Evolutionary conservation across 2,797 vertebrate genomes (phyloP), one percentile per base, ranked within the genome.

Genomic region (Callimico goeldii): DNA sequence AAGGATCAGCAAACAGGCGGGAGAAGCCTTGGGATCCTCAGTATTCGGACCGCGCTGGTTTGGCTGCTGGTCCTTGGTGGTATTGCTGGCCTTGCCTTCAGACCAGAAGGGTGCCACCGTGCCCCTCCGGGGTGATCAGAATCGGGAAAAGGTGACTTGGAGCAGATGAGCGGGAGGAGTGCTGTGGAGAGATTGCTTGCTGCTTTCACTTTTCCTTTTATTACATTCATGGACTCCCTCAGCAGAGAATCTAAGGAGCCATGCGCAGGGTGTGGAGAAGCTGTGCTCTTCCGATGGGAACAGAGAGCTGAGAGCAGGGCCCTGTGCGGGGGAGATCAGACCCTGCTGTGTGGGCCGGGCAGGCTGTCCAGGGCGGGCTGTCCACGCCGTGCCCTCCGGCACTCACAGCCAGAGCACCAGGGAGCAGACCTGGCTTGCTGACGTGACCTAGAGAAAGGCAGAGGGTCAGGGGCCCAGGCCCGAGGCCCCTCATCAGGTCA

Each of bases 331-430:
- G 22, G 36, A 41, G 36, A 41, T 19, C 46, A 3, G 1, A 19
- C 39, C 19, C 46, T 19, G 61, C 48, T 3, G 1, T 1, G 26
- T 8, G 36, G 55, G 22, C 26, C 5, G 2, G n/a, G 41, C 19
- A 26, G 1, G 12, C 61, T 50, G 28, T 0, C 0, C 19, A 12
- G 1, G 30, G 14, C 0, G 0, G 7, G 33, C 48, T 52, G 14
- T 41, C n/a, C 28, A 1, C 28, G 15, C 61, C 15, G 15, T 3
- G 30, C 75, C 55, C 39, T 0, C 0, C 22, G 4, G 52, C 17
- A 13, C 55, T 1, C 7, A 36, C 1, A 3, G 30, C 22, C 48
- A 39, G n/a, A 22, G 67, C n/a, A 39, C n/a, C 4, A 72, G 10
- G 2, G 2, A 39, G n/a, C 61, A 39, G 13, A 26, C 4, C 12